Evolutionary conservation across 2,113 vertebrate genomes (phyloP).

Genomic region (Indicator maculatus): DNA sequence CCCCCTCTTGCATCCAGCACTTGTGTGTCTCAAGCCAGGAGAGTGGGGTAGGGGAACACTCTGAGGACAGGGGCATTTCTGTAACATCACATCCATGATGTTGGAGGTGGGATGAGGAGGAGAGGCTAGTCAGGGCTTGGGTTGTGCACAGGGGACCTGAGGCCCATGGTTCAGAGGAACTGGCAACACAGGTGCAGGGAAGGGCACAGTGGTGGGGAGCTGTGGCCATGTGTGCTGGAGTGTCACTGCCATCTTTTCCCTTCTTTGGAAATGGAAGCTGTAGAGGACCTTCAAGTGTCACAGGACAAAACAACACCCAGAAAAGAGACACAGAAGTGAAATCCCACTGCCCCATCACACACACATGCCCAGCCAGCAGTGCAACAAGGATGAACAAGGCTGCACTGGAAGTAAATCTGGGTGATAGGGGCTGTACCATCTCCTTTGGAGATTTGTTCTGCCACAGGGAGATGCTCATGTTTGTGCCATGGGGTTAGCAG

Average conservation of each 20-base stretch:
- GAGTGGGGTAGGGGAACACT: background rate
- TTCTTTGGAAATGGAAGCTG: background rate
- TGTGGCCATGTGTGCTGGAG: rapidly evolving
- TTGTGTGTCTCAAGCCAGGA: background rate
- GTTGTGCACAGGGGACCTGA: background rate
- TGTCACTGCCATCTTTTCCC: background rate
- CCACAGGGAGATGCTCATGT: background rate
- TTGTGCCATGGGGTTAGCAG: background rate
- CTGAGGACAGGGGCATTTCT: background rate
- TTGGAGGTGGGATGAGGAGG: background rate
- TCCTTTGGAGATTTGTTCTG: background rate
- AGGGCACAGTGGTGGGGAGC: rapidly evolving
- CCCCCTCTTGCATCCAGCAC: background rate
- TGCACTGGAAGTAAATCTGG: background rate
- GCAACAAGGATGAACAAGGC: background rate
- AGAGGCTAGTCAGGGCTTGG: background rate
- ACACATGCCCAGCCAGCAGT: background rate
- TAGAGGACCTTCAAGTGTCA: background rate
- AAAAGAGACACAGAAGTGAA: background rate
- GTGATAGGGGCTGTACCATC: background rate
- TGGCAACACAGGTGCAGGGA: rapidly evolving
- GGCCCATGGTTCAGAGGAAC: background rate
- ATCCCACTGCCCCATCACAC: background rate
- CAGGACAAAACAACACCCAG: background rate
- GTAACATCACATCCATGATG: too few relatives aligned